Evolutionary conservation across 2,797 vertebrate species (phyloP), one percentile per base, ranked within the genome.

Genomic region (Oophaga sylvatica): DNA sequence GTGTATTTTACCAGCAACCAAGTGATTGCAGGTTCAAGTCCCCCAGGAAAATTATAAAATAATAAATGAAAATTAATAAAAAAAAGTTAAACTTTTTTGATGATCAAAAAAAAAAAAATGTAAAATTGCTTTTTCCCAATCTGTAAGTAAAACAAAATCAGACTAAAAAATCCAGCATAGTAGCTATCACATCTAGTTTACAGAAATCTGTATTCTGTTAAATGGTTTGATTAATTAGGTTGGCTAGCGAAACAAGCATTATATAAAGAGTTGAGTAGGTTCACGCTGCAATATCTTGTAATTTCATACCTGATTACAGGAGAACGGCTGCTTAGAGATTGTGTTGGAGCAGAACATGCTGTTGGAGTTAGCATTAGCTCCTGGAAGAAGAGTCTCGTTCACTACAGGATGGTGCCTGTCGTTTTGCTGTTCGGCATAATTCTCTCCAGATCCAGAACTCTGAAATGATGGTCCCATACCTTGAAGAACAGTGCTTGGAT

Each of bases 301-400:
- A 70, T 56, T 70, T 11, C 62, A 73, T 96, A 96, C 95, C 95
- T 95, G 95, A 84, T 92, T 92, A 90, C 94, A 95, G 86, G 94
- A 89, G 45, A 93, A 93, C 75, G 93, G 93, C 0, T 94, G 93
- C 16, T 94, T 94, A 0, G 92, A 85, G 70, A 92, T 93, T 88
- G 94, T 91, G 93, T 87, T 92, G 90, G 94, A 93, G 0, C 93
- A 65, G 87, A 92, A 94, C 75, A 91, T 94, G 26, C 96, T 97
- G 93, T 96, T 91, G 87, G 96, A 95, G 31, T 81, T 73, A 90
- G 96, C 97, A 87, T 94, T 94, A 95, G 95, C 91, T 95, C 95
- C 89, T 96, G 95, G 94, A 94, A 96, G 96, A 94, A 98, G 97
- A 0, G 96, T 95, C 0, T 94, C 93, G 16, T 94, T 95, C 70